Evolutionary conservation across 2,113 vertebrate species (phyloP), one percentile per base, ranked within the genome.

Genomic region (Phylloscopus whistleri): DNA sequence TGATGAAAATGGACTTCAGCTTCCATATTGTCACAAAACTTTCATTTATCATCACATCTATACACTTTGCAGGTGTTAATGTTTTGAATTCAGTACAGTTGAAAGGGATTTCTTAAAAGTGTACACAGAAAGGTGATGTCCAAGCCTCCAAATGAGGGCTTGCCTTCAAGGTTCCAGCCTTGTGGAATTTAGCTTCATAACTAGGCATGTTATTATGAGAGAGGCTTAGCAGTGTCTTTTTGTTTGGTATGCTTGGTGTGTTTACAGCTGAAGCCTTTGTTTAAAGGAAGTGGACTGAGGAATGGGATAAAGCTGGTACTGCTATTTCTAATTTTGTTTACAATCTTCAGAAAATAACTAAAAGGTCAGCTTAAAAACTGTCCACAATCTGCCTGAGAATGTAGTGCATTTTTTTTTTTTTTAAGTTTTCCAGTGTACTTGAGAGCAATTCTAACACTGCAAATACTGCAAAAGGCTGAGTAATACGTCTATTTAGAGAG

Each of bases 191-290:
- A 84, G 35, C 44, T 60, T 91, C 5, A 3, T 72, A 79, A n/a
- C 41, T 78, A 51, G 41, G 33, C 41, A 5, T 51, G 63, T 77
- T 83, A 7, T 62, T 89, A 28, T n/a, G 49, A 89, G 76, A 55
- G 37, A 80, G 37, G n/a, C 62, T 91, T 94, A 66, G 41, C 56
- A 30, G 31, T 60, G 48, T 52, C 52, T 52, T 93, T 87, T 64
- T 83, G 63, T 85, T 94, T 90, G 62, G 56, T 91, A 52, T 81
- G 76, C 73, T 75, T 75, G 33, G 8, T 88, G 70, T 82, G 82
- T 86, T 94, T 87, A 93, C 56, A 86, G 91, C 49, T 88, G 91
- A 64, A 68, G 75, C 27, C 41, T 75, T 87, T 89, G 69, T 89
- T 80, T 93, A 87, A 94, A 89, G 76, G 72, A 96, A 88, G 59